Evolutionary conservation across 2,797 vertebrate species (phyloP), one percentile per base, ranked within the genome.

Genomic region (Agapornis canus): DNA sequence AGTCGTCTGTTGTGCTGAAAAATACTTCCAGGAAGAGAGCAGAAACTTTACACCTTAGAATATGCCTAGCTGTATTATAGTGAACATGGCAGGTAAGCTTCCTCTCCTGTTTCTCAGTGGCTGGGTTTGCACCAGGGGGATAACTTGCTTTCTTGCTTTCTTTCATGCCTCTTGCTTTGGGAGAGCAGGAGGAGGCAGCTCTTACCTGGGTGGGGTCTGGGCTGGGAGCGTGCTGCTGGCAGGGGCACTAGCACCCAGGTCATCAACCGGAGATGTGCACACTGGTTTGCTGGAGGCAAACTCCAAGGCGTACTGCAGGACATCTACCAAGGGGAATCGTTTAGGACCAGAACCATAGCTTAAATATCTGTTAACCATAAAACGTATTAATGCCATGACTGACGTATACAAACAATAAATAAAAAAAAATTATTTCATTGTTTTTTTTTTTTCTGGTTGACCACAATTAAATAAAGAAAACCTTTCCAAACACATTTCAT

Each of bases 301-400:
- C 97, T 99, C 99, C 98, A 99, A 98, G 31, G 99, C 99, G 3
- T 99, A 99, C 97, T 99, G 99, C 78, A 99, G 99, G 97, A 99
- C 99, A 98, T 99, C 99, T 91, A 99, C 99, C 97, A 99, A 98
- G 91, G 99, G 99, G 97, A 99, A 99, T 95, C 99, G 98, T 98
- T 99, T 99, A 95, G 99, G 99, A 97, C 99, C 99, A 2, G 99
- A 99, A 86, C 99, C 99, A 92, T 99, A 99, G 98, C 99, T 99
- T 98, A 99, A 98, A 97, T 99, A 99, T 97, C 99, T 99, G 98
- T 90, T 92, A 96, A 97, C 89, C 88, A 95, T 56, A 97, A 97
- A 97, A 97, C 0, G 19, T 91, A 92, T 96, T 91, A 96, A 96
- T 86, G 85, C 73, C 88, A 42, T 96, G 77, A 96, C 84, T 83